Percentiles rank a stretch among this genome's conserved stretches.
Evolutionary conservation across 2,797 vertebrate species (phyloP).

Genomic region (Falco cherrug): DNA sequence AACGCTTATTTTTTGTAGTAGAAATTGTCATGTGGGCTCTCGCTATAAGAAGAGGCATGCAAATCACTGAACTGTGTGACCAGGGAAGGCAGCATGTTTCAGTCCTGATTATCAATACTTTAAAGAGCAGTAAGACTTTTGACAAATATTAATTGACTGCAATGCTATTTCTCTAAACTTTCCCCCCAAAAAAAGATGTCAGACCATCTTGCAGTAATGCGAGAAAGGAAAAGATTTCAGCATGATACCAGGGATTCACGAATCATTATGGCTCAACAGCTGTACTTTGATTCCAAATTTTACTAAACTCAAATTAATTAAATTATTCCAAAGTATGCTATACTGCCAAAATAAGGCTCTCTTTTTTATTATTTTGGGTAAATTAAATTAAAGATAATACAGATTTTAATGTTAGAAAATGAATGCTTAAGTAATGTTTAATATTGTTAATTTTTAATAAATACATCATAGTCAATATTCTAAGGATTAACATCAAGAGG

Average conservation of each 20-base stretch:
- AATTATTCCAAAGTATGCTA: slow-evolving; percentile 47
- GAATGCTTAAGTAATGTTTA: slow-evolving; percentile 53
- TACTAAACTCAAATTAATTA: slow-evolving; percentile 65
- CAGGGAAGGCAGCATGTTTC: neutral
- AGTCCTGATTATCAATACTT: neutral
- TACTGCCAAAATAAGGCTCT: slow-evolving; percentile 58
- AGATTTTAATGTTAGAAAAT: slow-evolving; percentile 56
- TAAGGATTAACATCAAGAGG: slow-evolving; percentile 49
- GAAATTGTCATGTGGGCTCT: neutral
- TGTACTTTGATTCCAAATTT: slow-evolving; percentile 60
- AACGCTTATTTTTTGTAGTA: neutral
- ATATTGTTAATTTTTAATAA: slow-evolving; percentile 56
- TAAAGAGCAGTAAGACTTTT: neutral
- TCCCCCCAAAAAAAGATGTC: neutral
- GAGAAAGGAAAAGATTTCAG: neutral
- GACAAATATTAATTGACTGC: neutral
- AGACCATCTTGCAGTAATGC: neutral
- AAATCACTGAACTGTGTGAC: neutral
- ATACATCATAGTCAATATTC: slow-evolving; percentile 33
- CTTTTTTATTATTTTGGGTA: slow-evolving; percentile 51
- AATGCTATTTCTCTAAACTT: neutral
- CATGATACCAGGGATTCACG: slow-evolving; percentile 19
- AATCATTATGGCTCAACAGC: slow-evolving; percentile 55
- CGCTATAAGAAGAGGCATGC: neutral
- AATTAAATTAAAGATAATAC: slow-evolving; percentile 66